Evolutionary conservation across 2,113 vertebrate species (phyloP).

Genomic region (Clinocottus analis): DNA sequence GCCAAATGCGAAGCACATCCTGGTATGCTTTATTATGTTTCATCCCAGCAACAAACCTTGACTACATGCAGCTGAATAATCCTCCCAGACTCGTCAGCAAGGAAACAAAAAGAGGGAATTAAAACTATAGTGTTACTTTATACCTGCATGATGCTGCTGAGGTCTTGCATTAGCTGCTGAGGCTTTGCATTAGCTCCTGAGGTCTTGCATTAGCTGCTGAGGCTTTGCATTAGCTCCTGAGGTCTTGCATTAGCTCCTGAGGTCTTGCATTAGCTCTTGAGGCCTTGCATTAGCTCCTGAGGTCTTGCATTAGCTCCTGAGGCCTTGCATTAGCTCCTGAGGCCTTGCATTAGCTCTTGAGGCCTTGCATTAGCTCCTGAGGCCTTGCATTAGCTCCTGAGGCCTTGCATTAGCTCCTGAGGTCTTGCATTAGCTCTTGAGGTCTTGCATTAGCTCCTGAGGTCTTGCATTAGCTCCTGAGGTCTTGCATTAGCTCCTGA

Average conservation of each 20-base stretch:
- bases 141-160: neutral
- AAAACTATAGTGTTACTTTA: neutral
- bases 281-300: neutral
- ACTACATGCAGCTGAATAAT: neutral
- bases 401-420: neutral
- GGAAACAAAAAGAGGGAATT: conserved; percentile 12
- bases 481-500: neutral
- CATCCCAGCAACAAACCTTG: neutral
- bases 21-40: conserved; percentile 1
- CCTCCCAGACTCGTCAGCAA: neutral
- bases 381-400: neutral
- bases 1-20: neutral
- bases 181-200: neutral
- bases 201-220: too few relatives aligned
- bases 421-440: too few relatives aligned
- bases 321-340: neutral
- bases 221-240: neutral
- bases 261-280: too few relatives aligned
- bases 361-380: neutral
- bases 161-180: neutral
- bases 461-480: neutral
- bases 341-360: too few relatives aligned
- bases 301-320: too few relatives aligned
- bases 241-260: neutral
- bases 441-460: neutral